Percentiles rank a stretch among this genome's conserved stretches.
phyloP scores from a whole-genome alignment of 2,113 vertebrate species.

The Coptodon rendalli region DNA sequence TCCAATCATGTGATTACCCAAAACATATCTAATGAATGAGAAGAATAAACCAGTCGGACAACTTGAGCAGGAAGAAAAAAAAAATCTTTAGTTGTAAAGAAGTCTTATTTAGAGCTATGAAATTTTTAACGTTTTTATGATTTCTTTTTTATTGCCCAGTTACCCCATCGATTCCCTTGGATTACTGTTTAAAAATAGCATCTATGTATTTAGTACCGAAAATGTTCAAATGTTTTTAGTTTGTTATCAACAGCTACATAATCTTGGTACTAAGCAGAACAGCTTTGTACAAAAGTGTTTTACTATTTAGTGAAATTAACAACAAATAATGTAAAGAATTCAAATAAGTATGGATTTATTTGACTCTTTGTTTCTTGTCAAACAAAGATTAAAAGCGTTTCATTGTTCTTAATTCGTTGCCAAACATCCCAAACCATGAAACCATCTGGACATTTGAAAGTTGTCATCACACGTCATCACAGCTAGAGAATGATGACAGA shows the following conservation, averaged over 20 bases:
- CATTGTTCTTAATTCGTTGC: neutral
- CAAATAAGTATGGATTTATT: neutral
- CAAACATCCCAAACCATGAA: neutral
- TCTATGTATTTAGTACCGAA: neutral
- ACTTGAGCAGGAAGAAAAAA: neutral
- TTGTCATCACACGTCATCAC: neutral
- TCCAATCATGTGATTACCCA: neutral
- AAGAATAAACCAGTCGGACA: neutral
- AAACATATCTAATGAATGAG: neutral
- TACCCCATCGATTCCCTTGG: neutral
- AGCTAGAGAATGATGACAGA: neutral
- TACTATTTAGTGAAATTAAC: neutral
- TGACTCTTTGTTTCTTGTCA: neutral
- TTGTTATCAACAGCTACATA: neutral
- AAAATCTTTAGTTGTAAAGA: neutral
- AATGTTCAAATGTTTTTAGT: neutral
- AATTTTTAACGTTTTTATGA: neutral
- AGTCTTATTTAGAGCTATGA: neutral
- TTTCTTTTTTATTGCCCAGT: neutral
- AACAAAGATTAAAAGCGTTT: neutral
- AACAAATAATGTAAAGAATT: neutral
- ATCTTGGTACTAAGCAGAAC: neutral
- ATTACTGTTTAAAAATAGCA: neutral
- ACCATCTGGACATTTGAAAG: neutral
- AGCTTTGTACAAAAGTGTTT: neutral